Evolutionary conservation across 1,140 invertebrate species (phyloP).

Genomic region (Gryon sp.): DNA sequence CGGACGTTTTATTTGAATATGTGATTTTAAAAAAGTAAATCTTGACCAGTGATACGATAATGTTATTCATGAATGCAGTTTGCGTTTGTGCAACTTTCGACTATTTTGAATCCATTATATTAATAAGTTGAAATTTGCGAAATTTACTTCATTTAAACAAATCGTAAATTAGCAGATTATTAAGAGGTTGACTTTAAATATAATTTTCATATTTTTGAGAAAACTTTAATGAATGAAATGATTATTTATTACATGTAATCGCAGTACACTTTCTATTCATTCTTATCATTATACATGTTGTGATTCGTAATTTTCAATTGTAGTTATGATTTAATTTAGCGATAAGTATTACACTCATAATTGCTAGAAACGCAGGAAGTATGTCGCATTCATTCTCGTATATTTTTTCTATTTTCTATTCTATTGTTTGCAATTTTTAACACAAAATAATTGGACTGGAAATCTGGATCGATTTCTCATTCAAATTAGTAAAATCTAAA

Average conservation of each 20-base stretch:
- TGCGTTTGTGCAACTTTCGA: slow-evolving; percentile 26
- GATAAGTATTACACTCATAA: slow-evolving; percentile 4
- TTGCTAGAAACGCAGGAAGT: slow-evolving; percentile 5
- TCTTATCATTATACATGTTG: no score
- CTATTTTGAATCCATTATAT: slow-evolving; percentile 20
- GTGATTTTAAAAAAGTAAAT: slow-evolving; percentile 25
- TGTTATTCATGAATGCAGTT: slow-evolving; percentile 42
- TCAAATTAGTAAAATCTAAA: slow-evolving; percentile 16
- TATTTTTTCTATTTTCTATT: slow-evolving; percentile 10
- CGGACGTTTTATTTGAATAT: slow-evolving; percentile 31
- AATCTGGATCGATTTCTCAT: slow-evolving; percentile 12
- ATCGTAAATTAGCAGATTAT: slow-evolving; percentile 33
- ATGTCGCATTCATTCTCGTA: not conserved
- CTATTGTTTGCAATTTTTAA: slow-evolving; percentile 7
- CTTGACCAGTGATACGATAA: slow-evolving; percentile 18
- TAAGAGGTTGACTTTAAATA: no score
- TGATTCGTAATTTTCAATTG: slow-evolving; percentile 13
- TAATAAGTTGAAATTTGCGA: slow-evolving; percentile 23
- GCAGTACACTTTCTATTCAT: no score
- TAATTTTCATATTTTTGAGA: no score
- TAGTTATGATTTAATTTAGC: not conserved
- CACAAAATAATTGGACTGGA: slow-evolving; percentile 22
- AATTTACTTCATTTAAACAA: slow-evolving; percentile 22
- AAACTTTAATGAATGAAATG: no score
- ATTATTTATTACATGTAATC: no score